Conservation (phyloP, 1,140 invertebrate genomes). For the Orius insidiosus region DNA sequence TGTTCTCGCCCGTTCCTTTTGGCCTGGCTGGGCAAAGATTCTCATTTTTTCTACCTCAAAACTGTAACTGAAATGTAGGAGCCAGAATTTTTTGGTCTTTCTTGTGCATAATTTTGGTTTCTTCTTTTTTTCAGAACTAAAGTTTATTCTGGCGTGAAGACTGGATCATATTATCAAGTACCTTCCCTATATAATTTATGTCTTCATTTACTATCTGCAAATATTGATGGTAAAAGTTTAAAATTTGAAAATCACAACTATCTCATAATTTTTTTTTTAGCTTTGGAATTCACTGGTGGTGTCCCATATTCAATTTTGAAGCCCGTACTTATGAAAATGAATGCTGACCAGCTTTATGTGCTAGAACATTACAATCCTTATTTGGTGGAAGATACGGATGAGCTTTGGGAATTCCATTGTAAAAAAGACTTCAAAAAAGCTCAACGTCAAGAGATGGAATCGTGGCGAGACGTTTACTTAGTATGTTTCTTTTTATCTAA, state of each 20-base stretch:
- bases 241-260: conserved; percentile 12
- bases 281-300: conserved; percentile 80
- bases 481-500: too few relatives aligned
- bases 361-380: conserved; percentile 85
- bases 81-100: conserved; percentile 12
- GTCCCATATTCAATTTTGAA: conserved; percentile 83
- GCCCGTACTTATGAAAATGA: conserved; percentile 70
- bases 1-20: too few relatives aligned
- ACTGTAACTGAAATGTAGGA: too few relatives aligned
- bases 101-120: too few relatives aligned
- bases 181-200: conserved; percentile 69
- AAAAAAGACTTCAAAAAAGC: conserved; percentile 56
- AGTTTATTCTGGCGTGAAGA: conserved; percentile 67
- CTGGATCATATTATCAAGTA: conserved; percentile 36
- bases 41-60: too few relatives aligned
- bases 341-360: conserved; percentile 60
- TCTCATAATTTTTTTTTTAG: conserved; percentile 28
- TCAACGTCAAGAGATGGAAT: conserved; percentile 61
- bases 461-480: conserved; percentile 81
- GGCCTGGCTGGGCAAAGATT: too few relatives aligned
- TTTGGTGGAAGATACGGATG: conserved; percentile 71
- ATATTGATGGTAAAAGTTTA: conserved; percentile 70
- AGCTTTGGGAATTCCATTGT: conserved; percentile 74
- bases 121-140: conserved; percentile 59
- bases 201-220: conserved; percentile 69